Evolutionary conservation across 2,113 vertebrate genomes (phyloP).

Genomic region (Menura novaehollandiae): DNA sequence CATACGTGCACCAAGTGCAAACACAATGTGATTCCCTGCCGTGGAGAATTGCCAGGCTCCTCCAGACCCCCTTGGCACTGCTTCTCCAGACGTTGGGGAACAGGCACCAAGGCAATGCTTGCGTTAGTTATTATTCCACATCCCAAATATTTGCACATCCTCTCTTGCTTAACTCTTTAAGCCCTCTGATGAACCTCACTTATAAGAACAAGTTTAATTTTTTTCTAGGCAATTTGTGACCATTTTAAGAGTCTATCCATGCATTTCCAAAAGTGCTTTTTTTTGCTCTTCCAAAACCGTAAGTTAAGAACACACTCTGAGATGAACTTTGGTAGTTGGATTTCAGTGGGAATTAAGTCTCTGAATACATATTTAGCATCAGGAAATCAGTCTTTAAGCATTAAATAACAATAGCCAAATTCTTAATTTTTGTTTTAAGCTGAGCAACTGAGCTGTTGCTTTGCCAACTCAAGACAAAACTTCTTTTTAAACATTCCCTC

Average conservation of each 20-base stretch:
- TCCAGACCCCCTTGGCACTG: fast-evolving
- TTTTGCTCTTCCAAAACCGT: background rate
- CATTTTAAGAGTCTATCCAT: background rate
- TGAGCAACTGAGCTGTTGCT: background rate
- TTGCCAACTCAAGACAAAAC: background rate
- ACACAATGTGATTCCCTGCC: fast-evolving
- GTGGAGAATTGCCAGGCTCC: background rate
- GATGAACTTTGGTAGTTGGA: background rate
- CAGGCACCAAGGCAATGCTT: background rate
- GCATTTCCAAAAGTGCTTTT: background rate
- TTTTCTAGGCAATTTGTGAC: background rate
- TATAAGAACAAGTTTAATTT: background rate
- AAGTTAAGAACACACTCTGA: background rate
- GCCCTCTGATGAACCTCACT: background rate
- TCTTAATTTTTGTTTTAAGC: background rate
- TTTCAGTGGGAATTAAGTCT: background rate
- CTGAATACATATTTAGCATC: background rate
- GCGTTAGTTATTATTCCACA: background rate
- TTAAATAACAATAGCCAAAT: background rate
- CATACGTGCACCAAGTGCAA: fast-evolving
- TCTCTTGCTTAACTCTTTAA: background rate
- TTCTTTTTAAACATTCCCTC: background rate
- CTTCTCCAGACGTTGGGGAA: background rate
- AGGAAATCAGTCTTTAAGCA: background rate
- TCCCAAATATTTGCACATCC: background rate